A percentile compares a stretch with the other conserved stretches of the same genome.
phyloP scores from a whole-genome alignment of 2,888 invertebrate species.

The Andrena haemorrhoa region DNA sequence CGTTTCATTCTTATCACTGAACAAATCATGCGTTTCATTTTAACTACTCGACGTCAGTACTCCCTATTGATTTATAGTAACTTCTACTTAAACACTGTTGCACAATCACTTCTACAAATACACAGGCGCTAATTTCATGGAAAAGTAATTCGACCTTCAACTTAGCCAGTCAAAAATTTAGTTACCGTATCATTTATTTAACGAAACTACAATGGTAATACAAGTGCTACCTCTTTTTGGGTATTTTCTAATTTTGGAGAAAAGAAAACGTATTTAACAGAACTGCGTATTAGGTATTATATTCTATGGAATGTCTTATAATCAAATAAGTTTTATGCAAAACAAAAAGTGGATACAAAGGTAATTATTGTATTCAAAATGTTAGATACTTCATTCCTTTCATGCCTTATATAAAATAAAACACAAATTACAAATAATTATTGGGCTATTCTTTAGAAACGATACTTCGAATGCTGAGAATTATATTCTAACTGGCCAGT shows the following conservation, averaged over 20 bases:
- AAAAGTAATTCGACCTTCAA: background rate
- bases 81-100: constrained; percentile 21
- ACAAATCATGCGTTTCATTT: constrained; percentile 56
- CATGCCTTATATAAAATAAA: background rate
- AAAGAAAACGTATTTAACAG: too few relatives aligned
- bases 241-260: too few relatives aligned
- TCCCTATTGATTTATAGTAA: constrained; percentile 49
- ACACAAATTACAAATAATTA: background rate
- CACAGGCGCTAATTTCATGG: background rate
- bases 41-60: constrained; percentile 16
- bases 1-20: constrained; percentile 59
- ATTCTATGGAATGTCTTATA: too few relatives aligned
- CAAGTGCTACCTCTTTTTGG: too few relatives aligned
- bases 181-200: background rate
- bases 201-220: background rate
- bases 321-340: background rate
- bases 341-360: background rate
- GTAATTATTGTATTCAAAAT: background rate
- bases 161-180: background rate
- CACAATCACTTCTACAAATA: background rate
- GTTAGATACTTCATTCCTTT: background rate
- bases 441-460: background rate
- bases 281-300: too few relatives aligned
- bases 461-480: background rate
- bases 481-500: background rate